Conservation (phyloP, 2,113 vertebrate genomes). For the Nanger granti region DNA sequence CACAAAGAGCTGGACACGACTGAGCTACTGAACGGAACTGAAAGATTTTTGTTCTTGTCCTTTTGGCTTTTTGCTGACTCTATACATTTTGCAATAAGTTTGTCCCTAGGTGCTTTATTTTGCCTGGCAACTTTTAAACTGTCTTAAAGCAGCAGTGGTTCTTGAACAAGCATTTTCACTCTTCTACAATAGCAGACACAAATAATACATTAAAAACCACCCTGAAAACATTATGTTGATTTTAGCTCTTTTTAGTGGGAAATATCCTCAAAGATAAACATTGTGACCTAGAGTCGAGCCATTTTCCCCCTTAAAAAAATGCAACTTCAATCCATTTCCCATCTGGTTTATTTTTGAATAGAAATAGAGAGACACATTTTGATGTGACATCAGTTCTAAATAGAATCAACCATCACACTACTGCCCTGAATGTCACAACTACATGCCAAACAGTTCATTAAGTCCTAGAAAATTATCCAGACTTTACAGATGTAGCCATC, state of each 20-base stretch:
- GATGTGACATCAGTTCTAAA: conserved; percentile 41
- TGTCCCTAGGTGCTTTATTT: conserved; percentile 6
- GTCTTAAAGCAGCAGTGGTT: not conserved
- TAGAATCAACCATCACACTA: not conserved
- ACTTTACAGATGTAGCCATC: not conserved
- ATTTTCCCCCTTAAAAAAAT: conserved; percentile 53
- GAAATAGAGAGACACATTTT: not conserved
- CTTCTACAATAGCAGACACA: not conserved
- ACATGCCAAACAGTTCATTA: conserved; percentile 35
- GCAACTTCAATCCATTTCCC: not conserved
- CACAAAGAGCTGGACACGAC: not conserved
- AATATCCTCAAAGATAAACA: conserved; percentile 56
- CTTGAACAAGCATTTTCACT: conserved; percentile 23
- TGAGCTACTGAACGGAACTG: not conserved
- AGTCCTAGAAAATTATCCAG: conserved; percentile 32
- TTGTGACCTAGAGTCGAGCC: not conserved
- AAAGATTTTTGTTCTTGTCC: not conserved
- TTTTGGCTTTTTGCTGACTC: not conserved
- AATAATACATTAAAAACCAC: conserved; percentile 40
- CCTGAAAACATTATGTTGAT: conserved; percentile 34
- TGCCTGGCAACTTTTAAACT: conserved; percentile 18
- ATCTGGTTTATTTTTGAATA: conserved; percentile 64
- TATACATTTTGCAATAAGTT: not conserved
- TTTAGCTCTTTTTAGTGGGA: conserved; percentile 45
- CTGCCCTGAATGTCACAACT: not conserved